These are phyloP conservation scores for Dipus sagitta DNA, from an alignment of 2,797 vertebrate genomes.

Conservation along the genomic window DNA sequence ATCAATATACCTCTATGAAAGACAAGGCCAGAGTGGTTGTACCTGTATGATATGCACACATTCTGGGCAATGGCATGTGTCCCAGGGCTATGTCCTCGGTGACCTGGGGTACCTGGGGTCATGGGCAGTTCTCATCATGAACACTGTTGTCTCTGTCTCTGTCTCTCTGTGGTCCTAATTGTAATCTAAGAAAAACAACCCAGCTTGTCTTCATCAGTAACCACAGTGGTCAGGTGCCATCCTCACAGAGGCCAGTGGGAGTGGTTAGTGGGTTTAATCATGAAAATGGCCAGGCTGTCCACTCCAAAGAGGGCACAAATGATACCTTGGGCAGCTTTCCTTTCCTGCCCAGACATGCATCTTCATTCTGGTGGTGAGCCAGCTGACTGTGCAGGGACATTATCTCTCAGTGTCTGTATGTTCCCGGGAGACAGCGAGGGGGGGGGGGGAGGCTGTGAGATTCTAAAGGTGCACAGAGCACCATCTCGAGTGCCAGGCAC, in stretches of 20 bases:
- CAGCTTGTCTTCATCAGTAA: conserved; percentile 57
- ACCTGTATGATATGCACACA: background rate
- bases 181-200: conserved; percentile 62
- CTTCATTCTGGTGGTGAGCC: background rate
- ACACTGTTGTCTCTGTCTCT: background rate
- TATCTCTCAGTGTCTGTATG: background rate
- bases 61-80: rapidly evolving
- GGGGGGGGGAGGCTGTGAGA: background rate
- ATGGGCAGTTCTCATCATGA: background rate
- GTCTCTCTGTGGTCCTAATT: conserved; percentile 51
- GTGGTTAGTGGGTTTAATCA: conserved; percentile 52
- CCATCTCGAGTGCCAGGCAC: background rate
- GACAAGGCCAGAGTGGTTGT: background rate
- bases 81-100: background rate
- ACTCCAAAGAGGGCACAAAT: conserved; percentile 23
- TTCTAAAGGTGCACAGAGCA: background rate
- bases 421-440: background rate
- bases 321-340: background rate
- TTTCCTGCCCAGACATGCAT: background rate
- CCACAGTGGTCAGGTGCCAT: background rate
- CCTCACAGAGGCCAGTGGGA: background rate
- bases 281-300: background rate
- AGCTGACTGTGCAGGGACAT: background rate
- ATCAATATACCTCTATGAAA: background rate
- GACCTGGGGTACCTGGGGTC: background rate